A percentile compares a stretch with the other conserved stretches of the same genome.
Evolutionary conservation across 1,140 invertebrate species (phyloP).

Genomic region (Drosophila punjabiensis): DNA sequence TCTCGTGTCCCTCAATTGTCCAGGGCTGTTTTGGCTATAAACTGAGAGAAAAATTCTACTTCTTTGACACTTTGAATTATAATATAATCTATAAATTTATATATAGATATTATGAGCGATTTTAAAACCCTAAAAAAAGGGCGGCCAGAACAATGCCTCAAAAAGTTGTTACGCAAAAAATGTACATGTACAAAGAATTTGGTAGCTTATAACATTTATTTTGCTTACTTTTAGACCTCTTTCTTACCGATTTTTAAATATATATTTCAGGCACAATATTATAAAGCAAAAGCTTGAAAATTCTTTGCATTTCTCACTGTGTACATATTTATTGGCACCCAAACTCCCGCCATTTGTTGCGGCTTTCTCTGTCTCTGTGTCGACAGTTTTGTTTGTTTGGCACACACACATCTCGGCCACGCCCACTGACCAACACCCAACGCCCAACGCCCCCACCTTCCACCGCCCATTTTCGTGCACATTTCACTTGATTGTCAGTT

Average conservation of each 20-base stretch:
- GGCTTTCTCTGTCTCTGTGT: slow-evolving; percentile 21
- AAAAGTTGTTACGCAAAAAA: neutral
- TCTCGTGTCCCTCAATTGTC: slow-evolving; percentile 29
- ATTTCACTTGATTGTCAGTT: slow-evolving; percentile 57
- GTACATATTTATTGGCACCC: slow-evolving; percentile 34
- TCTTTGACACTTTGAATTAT: neutral
- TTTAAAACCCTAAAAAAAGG: neutral
- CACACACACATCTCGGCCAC: slow-evolving; percentile 2
- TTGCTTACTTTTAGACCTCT: neutral
- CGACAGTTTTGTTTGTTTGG: slow-evolving; percentile 25
- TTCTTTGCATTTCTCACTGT: neutral
- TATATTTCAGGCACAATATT: neutral
- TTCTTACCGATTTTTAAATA: neutral
- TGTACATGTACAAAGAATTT: neutral
- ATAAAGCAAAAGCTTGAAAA: neutral
- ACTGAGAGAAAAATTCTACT: neutral
- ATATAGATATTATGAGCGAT: neutral
- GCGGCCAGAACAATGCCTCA: no score
- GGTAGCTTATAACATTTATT: neutral
- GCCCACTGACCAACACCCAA: slow-evolving; percentile 2
- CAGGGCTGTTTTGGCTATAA: neutral
- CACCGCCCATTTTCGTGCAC: slow-evolving; percentile 19
- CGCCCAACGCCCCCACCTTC: neutral
- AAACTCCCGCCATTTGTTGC: slow-evolving; percentile 20
- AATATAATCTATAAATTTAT: neutral